Percentiles rank a stretch among this genome's conserved stretches.
Evolutionary conservation across 2,113 vertebrate genomes (phyloP).

Genomic region (Turdus rufiventris): DNA sequence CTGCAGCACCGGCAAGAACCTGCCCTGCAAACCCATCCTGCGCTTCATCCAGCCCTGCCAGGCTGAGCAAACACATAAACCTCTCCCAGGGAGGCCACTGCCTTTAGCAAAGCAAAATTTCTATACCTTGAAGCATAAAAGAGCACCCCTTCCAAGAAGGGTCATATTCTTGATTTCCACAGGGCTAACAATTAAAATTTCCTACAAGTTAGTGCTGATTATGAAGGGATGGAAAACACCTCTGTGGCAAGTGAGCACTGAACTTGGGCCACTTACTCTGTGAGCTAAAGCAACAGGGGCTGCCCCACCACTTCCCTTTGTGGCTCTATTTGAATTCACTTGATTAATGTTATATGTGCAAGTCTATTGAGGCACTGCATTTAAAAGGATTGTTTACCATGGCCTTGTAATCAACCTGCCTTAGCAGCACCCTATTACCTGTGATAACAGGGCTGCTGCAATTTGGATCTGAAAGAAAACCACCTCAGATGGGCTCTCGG

Average conservation of each 20-base stretch:
- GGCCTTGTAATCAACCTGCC: constrained; percentile 84
- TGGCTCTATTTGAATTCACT: constrained; percentile 72
- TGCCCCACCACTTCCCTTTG: neutral
- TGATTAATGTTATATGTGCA: constrained; percentile 77
- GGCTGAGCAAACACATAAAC: neutral
- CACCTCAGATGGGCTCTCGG: constrained; percentile 58
- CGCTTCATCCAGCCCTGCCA: rapidly evolving
- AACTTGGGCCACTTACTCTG: constrained; percentile 57
- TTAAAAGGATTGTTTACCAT: constrained; percentile 83
- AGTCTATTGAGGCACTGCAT: constrained; percentile 52
- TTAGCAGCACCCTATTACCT: constrained; percentile 82
- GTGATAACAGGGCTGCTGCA: constrained; percentile 79
- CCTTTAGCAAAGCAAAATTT: neutral
- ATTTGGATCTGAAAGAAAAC: constrained; percentile 78
- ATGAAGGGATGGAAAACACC: neutral
- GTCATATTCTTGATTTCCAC: neutral
- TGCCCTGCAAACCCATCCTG: rapidly evolving
- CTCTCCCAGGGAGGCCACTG: neutral
- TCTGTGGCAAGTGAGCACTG: neutral
- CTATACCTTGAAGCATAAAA: neutral
- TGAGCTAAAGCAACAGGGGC: constrained; percentile 49
- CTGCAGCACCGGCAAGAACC: rapidly evolving
- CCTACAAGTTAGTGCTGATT: constrained; percentile 27
- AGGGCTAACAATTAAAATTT: constrained; percentile 43
- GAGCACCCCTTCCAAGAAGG: neutral